phyloP scores from a whole-genome alignment of 2,888 invertebrate genomes.

The Odontocolon sp. region DNA sequence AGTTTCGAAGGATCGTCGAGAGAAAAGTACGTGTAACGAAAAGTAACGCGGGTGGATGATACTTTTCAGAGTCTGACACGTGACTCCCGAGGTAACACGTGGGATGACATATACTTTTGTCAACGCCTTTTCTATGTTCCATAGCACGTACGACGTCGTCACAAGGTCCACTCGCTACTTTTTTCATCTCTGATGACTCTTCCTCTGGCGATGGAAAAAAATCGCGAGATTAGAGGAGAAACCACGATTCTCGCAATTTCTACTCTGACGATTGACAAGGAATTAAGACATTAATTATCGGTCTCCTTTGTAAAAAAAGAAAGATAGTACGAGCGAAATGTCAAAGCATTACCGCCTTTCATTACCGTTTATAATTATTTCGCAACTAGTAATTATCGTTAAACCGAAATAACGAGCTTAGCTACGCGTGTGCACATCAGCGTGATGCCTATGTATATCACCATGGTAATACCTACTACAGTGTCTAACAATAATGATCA shows the following conservation, averaged over 20 bases:
- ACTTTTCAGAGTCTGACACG: not conserved
- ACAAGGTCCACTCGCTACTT: not conserved
- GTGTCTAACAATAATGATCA: slow-evolving; percentile 7
- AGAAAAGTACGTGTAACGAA: slow-evolving; percentile 9
- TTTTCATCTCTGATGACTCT: not conserved
- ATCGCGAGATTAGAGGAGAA: slow-evolving; percentile 14
- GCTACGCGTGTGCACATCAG: not conserved
- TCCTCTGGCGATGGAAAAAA: slow-evolving; percentile 1
- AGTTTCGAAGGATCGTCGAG: not conserved
- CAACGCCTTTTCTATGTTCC: slow-evolving; percentile 5
- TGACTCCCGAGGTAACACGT: slow-evolving; percentile 16
- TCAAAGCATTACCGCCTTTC: not conserved
- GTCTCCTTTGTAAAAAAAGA: slow-evolving; percentile 7
- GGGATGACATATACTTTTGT: slow-evolving; percentile 1
- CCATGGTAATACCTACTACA: slow-evolving; percentile 3
- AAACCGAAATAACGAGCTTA: slow-evolving; percentile 1
- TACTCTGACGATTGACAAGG: not conserved
- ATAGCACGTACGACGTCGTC: slow-evolving; percentile 3
- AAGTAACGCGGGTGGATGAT: not conserved
- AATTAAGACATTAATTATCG: slow-evolving; percentile 27
- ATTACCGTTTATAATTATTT: slow-evolving; percentile 38
- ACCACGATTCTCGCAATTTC: slow-evolving; percentile 9
- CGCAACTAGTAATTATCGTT: slow-evolving; percentile 27
- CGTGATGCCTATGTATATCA: not conserved
- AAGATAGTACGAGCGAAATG: not conserved